Evolutionary conservation across 2,797 vertebrate species (phyloP), one percentile per base, ranked within the genome.

Genomic region (Pipistrellus pygmaeus): DNA sequence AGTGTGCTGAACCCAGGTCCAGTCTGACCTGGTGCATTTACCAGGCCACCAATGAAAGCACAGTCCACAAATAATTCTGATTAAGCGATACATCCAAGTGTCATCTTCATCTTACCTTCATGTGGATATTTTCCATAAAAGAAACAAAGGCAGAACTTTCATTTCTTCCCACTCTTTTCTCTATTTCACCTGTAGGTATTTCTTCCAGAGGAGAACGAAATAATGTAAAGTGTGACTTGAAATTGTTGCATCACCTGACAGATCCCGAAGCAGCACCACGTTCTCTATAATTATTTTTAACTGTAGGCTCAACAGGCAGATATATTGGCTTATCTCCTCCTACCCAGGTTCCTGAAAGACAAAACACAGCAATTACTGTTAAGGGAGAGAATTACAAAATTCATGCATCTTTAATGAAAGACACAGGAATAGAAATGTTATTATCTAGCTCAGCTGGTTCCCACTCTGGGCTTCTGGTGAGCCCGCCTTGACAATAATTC

Each of bases 291-390:
- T 96, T 94, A 96, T 93, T 95, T 97, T 96, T 97, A 96, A 95
- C 93, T 94, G 51, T 88, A 96, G 93, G 60, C 75, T 95, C 93
- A 93, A 93, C 32, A 82, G 87, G 81, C 75, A 95, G 77, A 94
- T 95, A 82, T 80, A 94, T 85, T 88, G 81, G 89, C 95, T 96
- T 96, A 96, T 97, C 95, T 97, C 94, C 78, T 95, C 66, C 85
- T 94, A 82, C 71, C 87, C 93, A 96, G 93, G 85, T 88, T 94
- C 78, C 96, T 97, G 77, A 97, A 97, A 95, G 95, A 96, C 81
- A 96, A 97, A 97, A 96, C 89, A 93, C 53, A 96, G 91, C 96
- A 96, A 96, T 96, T 96, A 96, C 96, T 96, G 90, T 96, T 94
- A 96, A 97, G 96, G 91, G 77, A 93, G 96, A 97, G 82, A 97